A percentile compares a stretch with the other conserved stretches of the same genome.
Conservation (phyloP, 2,113 vertebrate genomes). For the Aspidoscelis tigris region DNA sequence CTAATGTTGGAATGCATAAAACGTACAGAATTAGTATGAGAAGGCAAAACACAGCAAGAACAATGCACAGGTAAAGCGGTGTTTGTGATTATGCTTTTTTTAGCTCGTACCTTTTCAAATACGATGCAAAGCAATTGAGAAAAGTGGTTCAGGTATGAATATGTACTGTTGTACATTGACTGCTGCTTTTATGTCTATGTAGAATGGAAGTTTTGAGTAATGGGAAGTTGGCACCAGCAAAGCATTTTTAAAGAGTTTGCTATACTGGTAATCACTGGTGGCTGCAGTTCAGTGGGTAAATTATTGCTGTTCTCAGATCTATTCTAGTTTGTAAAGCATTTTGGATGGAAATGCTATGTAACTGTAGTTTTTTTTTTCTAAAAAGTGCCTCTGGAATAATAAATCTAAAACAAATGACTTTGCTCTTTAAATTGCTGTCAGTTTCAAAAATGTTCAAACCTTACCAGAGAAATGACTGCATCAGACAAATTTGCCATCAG, state of each 20-base stretch:
- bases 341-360: slow-evolving; percentile 61
- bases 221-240: slow-evolving; percentile 21
- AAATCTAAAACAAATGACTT: slow-evolving; percentile 57
- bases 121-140: slow-evolving; percentile 26
- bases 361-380: slow-evolving; percentile 59
- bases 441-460: neutral
- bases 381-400: slow-evolving; percentile 75
- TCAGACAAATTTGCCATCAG: fast-evolving
- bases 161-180: slow-evolving; percentile 59
- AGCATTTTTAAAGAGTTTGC: slow-evolving; percentile 48
- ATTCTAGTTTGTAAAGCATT: slow-evolving; percentile 61
- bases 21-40: neutral
- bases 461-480: neutral
- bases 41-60: slow-evolving; percentile 13
- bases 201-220: slow-evolving; percentile 47
- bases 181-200: slow-evolving; percentile 55
- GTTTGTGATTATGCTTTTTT: slow-evolving; percentile 37
- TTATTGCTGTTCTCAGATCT: slow-evolving; percentile 67
- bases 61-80: slow-evolving; percentile 6
- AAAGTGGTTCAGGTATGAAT: slow-evolving; percentile 57
- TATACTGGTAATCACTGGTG: slow-evolving; percentile 49
- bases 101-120: slow-evolving; percentile 37
- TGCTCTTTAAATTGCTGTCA: slow-evolving; percentile 40
- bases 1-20: neutral
- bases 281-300: slow-evolving; percentile 56